These are phyloP conservation scores for Podotricha telesiphe DNA, from an alignment of 2,888 invertebrate genomes.

Conservation along the genomic window DNA sequence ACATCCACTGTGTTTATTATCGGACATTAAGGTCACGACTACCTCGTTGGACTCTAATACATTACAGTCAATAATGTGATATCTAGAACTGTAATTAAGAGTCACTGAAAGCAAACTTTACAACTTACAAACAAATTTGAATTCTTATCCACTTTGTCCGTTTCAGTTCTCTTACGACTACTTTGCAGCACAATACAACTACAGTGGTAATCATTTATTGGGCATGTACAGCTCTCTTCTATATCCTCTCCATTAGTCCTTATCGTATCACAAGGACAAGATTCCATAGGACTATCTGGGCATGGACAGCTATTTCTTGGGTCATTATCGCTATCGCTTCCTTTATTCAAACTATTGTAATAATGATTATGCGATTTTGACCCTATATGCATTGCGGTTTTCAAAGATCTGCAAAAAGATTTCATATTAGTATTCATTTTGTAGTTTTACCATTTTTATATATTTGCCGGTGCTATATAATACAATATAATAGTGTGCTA, in stretches of 20 bases:
- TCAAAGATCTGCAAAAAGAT: not conserved
- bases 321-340: not conserved
- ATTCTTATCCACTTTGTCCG: too few relatives aligned
- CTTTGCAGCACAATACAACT: not conserved
- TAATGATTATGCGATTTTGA: not conserved
- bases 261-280: not conserved
- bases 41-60: too few relatives aligned
- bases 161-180: too few relatives aligned
- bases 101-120: not conserved
- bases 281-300: not conserved
- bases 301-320: not conserved
- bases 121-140: not conserved
- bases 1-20: too few relatives aligned
- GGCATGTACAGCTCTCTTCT: not conserved
- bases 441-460: too few relatives aligned
- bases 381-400: not conserved
- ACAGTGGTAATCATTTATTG: not conserved
- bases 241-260: too few relatives aligned
- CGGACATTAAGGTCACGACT: too few relatives aligned
- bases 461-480: too few relatives aligned
- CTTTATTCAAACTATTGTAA: not conserved
- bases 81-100: too few relatives aligned
- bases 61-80: too few relatives aligned
- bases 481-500: too few relatives aligned
- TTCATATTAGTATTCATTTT: not conserved